These are phyloP conservation scores for Odontocolon sp. DNA, from an alignment of 2,888 invertebrate genomes.

Conservation along the genomic window DNA sequence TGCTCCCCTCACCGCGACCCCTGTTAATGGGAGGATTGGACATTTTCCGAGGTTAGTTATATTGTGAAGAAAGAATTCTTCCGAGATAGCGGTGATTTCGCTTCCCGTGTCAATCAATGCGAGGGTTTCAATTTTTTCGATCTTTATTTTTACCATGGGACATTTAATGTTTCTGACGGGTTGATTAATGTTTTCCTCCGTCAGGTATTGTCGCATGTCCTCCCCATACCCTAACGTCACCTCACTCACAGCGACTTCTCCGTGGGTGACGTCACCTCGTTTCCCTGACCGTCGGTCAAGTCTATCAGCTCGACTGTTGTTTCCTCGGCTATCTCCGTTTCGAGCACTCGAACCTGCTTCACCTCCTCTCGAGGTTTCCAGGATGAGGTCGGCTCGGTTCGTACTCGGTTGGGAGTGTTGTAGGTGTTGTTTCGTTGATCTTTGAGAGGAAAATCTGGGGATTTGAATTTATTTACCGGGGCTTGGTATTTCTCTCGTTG, in stretches of 20 bases:
- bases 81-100: slow-evolving; percentile 5
- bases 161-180: background rate
- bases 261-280: slow-evolving; percentile 26
- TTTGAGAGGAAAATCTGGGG: too few species aligned
- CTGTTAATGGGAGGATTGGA: background rate
- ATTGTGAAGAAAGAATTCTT: background rate
- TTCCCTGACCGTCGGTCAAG: background rate
- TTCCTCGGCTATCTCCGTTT: background rate
- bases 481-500: background rate
- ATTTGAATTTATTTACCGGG: background rate
- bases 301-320: background rate
- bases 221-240: slow-evolving; percentile 31
- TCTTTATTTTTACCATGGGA: background rate
- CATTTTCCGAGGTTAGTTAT: background rate
- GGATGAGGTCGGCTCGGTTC: background rate
- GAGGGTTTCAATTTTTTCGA: background rate
- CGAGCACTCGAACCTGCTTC: background rate
- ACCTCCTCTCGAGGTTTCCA: background rate
- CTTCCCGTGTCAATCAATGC: slow-evolving; percentile 18
- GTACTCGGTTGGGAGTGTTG: background rate
- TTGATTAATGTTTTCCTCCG: background rate
- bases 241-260: background rate
- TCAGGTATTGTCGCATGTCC: background rate
- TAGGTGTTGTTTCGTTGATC: background rate
- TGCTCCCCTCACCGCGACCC: background rate